Base-by-base conservation (phyloP, 2,797 vertebrate species). In the Prunella strophiata region DNA sequence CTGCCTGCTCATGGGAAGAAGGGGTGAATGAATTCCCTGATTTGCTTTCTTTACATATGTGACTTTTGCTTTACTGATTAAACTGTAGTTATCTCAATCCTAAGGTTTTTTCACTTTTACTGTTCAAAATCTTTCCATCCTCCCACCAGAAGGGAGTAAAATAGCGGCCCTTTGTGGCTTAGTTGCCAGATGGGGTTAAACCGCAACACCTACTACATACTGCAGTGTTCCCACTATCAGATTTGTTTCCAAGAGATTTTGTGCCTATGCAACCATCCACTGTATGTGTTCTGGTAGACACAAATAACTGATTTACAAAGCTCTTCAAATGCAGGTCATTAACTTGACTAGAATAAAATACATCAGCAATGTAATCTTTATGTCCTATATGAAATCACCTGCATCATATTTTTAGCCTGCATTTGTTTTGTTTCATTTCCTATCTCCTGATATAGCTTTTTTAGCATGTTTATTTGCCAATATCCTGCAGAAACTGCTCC, bases 341-440 rank as follows among this genome's bases (percentile, higher is more conserved):
- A 72, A 74, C 81, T 85, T 72, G 71, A 68, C 68, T 74, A 89
- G 40, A 95, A 91, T 50, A 42, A 97, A 97, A 85, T 78, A 94
- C 57, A 88, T 67, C 43, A 93, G 83, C 76, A 59, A 73, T 82
- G 57, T 62, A 68, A 91, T 96, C 82, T 96, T 97, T 85, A 96
- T 96, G 76, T 96, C 84, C 74, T 55, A 4, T 71, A 87, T 67
- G 55, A 93, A 71, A 94, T 95, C 63, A 13, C 40, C 92, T 52
- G 43, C 88, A 57, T 86, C 94, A 89, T 36, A 85, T 89, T 96
- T 96, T 91, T 85, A 96, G 82, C 72, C 81, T 32, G 92, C 54
- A 86, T 96, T 96, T 96, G 93, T 97, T 95, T 95, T 94, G 85
- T 94, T 81, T 96, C 76, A 86, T 96, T 97, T 97, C 79, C 70